A percentile compares a stretch with the other conserved stretches of the same genome.
Conservation (phyloP, 2,113 vertebrate species). For the Telmatochromis brachygnathus region DNA sequence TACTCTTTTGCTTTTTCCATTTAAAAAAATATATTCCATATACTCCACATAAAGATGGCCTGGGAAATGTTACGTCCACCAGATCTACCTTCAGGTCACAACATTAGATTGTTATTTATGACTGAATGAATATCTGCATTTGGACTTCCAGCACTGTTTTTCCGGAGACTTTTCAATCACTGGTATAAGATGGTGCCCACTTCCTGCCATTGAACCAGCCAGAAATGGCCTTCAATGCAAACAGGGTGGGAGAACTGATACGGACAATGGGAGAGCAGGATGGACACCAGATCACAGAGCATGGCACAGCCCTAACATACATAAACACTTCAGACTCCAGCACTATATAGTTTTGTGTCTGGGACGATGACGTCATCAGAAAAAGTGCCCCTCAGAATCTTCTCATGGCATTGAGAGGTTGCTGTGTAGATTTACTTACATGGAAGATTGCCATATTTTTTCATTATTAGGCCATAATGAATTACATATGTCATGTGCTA, state of each 20-base stretch:
- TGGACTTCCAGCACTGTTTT: neutral
- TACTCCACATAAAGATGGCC: neutral
- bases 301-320: neutral
- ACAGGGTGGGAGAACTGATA: constrained; percentile 49
- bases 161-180: neutral
- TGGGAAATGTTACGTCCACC: neutral
- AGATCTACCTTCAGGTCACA: neutral
- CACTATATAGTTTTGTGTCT: neutral
- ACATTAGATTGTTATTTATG: neutral
- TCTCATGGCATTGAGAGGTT: neutral
- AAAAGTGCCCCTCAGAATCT: neutral
- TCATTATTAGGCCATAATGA: neutral
- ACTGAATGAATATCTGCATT: constrained; percentile 1
- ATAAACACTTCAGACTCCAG: neutral
- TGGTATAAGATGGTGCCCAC: constrained; percentile 45
- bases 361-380: neutral
- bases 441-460: neutral
- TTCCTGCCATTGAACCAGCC: constrained; percentile 62
- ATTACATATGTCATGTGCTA: neutral
- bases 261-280: constrained; percentile 53
- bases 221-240: constrained; percentile 50
- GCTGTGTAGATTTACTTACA: neutral
- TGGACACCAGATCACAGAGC: constrained; percentile 35
- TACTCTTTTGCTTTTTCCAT: neutral
- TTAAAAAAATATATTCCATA: neutral